Base-by-base conservation (phyloP, 2,888 invertebrate species). In the Sisyra nigra region DNA sequence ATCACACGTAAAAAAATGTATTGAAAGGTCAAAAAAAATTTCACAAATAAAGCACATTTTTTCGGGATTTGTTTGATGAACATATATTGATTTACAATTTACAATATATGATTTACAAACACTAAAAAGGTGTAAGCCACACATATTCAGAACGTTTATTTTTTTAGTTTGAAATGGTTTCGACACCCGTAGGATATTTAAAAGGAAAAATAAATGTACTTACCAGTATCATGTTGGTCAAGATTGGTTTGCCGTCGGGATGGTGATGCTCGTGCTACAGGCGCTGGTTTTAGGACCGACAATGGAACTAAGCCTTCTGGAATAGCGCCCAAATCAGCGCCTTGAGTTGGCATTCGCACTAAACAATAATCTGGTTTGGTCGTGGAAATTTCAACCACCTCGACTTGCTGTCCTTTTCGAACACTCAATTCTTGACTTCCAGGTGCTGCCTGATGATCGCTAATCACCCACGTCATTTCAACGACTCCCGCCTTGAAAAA, bases 381-480 rank as follows among this genome's bases (percentile, higher is more conserved):
- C 46, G 74, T 66, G 55, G 79, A 77, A 48, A 76, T 70, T 60
- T 93, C 92, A 50, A 93, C 68, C 49, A 93, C 80, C 60, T 93
- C 93, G 48, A 93, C 92, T 65, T 92, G 92, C 65, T 92, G 92
- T 17, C 93, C 93, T 61, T 89, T 88, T 48, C 71, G 71, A 36
- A 94, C 89, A 42, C 78, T 78, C 53, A 93, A 63, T 63, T 93
- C 92, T 44, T 80, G 79, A 38, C 80, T 68, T 9, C 76, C 68
- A 13, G 80, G 70, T 14, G 80, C 69, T n/a, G 84, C 79, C 18
- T 69, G 67, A 61, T 84, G 86, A 60, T 93, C 92, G 49, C 83
- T 82, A 44, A 89, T 76, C 53, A 91, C 87, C 88, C 88, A 88
- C 46, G 87, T 87, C 75, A 87, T 83, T 62, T 91, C 89, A 48